Base-by-base conservation (phyloP, 2,888 invertebrate genomes). In the Melolontha melolontha region DNA sequence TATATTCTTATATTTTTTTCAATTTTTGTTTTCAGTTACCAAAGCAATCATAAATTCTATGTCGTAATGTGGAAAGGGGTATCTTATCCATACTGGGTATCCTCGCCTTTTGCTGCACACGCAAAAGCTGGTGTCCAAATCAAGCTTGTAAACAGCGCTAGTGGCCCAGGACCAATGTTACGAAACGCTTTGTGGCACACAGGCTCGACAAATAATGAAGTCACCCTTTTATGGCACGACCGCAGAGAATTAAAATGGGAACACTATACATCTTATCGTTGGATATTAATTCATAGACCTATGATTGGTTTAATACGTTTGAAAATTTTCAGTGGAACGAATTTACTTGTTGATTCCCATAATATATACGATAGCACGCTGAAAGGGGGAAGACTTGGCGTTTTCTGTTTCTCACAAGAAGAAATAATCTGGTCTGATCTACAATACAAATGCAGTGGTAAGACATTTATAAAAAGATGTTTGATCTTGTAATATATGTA, bases 361-460 rank as follows among this genome's bases (percentile, higher is more conserved):
- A 97, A 97, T 80, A 88, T 97, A 2, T 96, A 92, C 78, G 97
- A 98, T 81, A 89, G 88, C 47, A 95, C 94, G 0, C 85, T 97
- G n/a, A 92, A 92, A 78, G 98, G 97, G n/a, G 98, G 98, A 5
- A 85, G 94, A 7, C 86, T 98, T 2, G 98, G 98, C 0, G 97
- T 98, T 7, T 96, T 96, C 86, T 97, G 97, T 78, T 98, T 98
- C 87, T 97, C 97, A 0, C 97, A 98, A 80, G 96, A 97, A 83
- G 94, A 92, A 91, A 95, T 98, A 79, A 97, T 97, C 79, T 98
- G 97, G 97, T 97, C 97, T 5, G 95, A 97, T 84, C 87, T 98
- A 75, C 92, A 94, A 12, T 97, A 97, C 81, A 89, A 94, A 77
- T 98, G 97, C 84, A 91, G 91, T 79, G 91, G 91, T 91, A 79